phyloP scores from a whole-genome alignment of 1,140 invertebrate species.

The Magallana gigas region DNA sequence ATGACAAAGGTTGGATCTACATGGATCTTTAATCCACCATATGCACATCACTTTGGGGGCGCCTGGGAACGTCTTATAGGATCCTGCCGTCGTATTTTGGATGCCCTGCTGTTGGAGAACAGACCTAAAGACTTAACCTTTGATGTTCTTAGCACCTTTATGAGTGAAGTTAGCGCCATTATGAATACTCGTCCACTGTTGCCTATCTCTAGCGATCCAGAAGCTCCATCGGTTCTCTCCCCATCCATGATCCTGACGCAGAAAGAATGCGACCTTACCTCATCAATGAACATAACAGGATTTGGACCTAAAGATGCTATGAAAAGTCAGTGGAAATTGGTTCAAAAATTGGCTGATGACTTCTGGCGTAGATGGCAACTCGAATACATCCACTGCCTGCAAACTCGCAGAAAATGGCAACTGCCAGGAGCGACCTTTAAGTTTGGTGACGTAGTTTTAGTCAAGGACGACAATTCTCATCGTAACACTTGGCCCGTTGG shows the following conservation, averaged over 20 bases:
- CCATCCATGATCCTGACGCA: slow-evolving; percentile 9
- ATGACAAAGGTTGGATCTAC: neutral
- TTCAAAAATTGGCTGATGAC: slow-evolving; percentile 20
- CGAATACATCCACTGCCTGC: slow-evolving; percentile 39
- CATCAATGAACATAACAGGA: neutral
- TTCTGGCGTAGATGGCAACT: slow-evolving; percentile 38
- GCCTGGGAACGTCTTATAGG: no score
- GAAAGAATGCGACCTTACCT: neutral
- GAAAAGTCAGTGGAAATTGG: slow-evolving; percentile 39
- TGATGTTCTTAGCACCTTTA: neutral
- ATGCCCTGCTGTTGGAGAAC: neutral
- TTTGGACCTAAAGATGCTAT: slow-evolving; percentile 25
- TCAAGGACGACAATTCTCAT: slow-evolving; percentile 28
- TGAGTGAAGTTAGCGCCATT: slow-evolving; percentile 38
- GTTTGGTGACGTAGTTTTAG: slow-evolving; percentile 25
- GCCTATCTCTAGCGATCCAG: slow-evolving; percentile 14
- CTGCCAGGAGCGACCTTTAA: neutral
- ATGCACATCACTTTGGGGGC: no score
- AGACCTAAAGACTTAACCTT: neutral
- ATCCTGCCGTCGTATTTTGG: no score
- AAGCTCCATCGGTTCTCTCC: slow-evolving; percentile 13
- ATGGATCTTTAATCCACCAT: slow-evolving; percentile 48
- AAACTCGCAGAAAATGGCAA: slow-evolving; percentile 25
- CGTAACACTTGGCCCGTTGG: slow-evolving; percentile 31
- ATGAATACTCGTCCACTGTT: slow-evolving; percentile 16